Percentiles rank a stretch among this genome's conserved stretches.
Evolutionary conservation across 2,888 invertebrate genomes (phyloP).

Genomic region (Sesia bembeciformis): DNA sequence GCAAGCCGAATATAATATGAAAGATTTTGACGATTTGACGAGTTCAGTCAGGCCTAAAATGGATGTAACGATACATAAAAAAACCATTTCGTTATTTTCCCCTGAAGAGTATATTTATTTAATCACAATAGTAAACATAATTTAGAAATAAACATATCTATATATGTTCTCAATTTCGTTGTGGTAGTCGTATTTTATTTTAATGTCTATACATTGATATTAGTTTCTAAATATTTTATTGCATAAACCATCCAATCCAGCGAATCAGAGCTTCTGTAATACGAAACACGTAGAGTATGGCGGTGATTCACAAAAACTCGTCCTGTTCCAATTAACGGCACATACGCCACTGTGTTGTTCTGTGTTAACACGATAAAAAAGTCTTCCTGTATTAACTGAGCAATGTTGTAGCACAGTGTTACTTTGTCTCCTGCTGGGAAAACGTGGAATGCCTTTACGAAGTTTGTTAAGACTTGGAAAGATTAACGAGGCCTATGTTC

Average conservation of each 20-base stretch:
- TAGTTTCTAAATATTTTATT: conserved; percentile 3
- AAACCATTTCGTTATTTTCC: too few species aligned
- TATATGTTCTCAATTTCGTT: not conserved
- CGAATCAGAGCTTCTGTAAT: conserved; percentile 50
- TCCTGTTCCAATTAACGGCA: conserved; percentile 27
- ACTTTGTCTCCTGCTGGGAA: conserved; percentile 20
- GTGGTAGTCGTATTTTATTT: not conserved
- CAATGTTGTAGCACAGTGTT: not conserved
- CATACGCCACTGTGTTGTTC: conserved; percentile 19
- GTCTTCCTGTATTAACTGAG: not conserved
- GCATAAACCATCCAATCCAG: conserved; percentile 22
- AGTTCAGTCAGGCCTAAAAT: too few species aligned
- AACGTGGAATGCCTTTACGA: conserved; percentile 17
- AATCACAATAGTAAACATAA: too few species aligned
- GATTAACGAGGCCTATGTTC: conserved; percentile 39
- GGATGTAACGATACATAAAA: too few species aligned
- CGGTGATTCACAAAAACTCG: conserved; percentile 42
- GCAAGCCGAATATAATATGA: too few species aligned
- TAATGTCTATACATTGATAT: not conserved
- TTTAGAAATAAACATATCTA: too few species aligned
- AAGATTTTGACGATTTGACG: too few species aligned
- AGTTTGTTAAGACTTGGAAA: conserved; percentile 32
- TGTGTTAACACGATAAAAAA: conserved; percentile 18
- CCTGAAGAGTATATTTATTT: too few species aligned
- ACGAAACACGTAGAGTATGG: conserved; percentile 56